phyloP scores from a whole-genome alignment of 2,888 invertebrate genomes.

The Drosophila lutescens region DNA sequence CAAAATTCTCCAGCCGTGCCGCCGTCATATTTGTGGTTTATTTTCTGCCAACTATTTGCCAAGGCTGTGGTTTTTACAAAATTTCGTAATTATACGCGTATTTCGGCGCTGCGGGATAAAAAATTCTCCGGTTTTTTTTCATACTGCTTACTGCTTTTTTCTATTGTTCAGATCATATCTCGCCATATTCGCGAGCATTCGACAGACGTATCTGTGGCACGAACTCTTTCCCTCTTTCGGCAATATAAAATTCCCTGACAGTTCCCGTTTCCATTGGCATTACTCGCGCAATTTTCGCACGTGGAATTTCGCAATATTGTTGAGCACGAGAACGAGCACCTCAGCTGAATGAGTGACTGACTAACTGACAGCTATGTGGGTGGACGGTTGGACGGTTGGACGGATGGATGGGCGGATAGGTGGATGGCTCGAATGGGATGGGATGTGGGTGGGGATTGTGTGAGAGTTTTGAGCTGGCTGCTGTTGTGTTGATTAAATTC shows the following conservation, averaged over 20 bases:
- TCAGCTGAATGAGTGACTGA: constrained; percentile 11
- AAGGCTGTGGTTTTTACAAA: constrained; percentile 1
- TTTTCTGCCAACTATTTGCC: background rate
- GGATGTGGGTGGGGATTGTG: background rate
- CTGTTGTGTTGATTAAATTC: constrained; percentile 76
- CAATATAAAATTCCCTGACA: constrained; percentile 63
- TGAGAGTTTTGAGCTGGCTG: constrained; percentile 38
- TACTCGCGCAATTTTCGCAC: constrained; percentile 72
- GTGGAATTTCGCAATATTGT: constrained; percentile 75
- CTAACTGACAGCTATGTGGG: constrained; percentile 17
- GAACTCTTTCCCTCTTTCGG: constrained; percentile 30
- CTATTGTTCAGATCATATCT: constrained; percentile 6
- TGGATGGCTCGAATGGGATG: background rate
- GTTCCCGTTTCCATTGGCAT: constrained; percentile 58
- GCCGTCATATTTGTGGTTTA: background rate
- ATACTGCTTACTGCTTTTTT: constrained; percentile 1
- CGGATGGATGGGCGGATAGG: background rate
- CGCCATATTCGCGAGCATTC: constrained; percentile 9
- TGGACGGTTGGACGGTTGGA: background rate
- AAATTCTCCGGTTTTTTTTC: constrained; percentile 1
- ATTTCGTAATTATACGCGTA: constrained; percentile 26
- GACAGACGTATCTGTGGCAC: constrained; percentile 5
- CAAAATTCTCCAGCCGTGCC: background rate
- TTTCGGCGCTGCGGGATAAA: background rate
- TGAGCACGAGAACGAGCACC: constrained; percentile 40